Conservation (phyloP, 2,113 vertebrate genomes). For the Aegotheles bennettii region DNA sequence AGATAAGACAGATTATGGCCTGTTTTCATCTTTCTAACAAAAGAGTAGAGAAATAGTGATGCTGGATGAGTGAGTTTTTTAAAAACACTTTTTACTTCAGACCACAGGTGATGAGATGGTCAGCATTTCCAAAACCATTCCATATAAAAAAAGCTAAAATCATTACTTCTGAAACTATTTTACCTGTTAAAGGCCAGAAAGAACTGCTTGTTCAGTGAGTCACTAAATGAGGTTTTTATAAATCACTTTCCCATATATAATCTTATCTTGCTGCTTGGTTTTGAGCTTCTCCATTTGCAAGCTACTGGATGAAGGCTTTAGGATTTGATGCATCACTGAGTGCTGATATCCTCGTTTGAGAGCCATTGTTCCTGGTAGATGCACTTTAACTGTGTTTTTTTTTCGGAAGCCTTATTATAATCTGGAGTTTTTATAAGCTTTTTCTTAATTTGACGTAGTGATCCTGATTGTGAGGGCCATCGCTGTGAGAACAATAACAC, state of each 20-base stretch:
- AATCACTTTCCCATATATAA: neutral
- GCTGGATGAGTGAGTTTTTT: neutral
- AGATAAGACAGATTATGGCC: neutral
- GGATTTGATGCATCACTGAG: neutral
- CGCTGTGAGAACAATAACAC: conserved; percentile 88
- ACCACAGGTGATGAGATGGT: neutral
- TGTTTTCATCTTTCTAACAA: neutral
- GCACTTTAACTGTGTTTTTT: neutral
- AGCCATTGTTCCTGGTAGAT: neutral
- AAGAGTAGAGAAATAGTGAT: neutral
- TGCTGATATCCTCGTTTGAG: neutral
- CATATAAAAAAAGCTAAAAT: neutral
- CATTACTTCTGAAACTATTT: neutral
- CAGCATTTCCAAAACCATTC: neutral
- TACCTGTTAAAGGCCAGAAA: neutral
- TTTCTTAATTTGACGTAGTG: conserved; percentile 68
- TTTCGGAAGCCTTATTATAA: neutral
- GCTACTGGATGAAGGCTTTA: neutral
- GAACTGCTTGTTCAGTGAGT: neutral
- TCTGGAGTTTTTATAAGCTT: neutral
- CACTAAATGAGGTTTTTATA: neutral
- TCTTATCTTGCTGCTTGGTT: neutral
- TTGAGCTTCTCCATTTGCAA: neutral
- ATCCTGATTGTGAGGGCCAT: conserved; percentile 96
- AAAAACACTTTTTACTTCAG: neutral